Evolutionary conservation across 2,797 vertebrate species (phyloP).

Genomic region (Gadopsis marmoratus): DNA sequence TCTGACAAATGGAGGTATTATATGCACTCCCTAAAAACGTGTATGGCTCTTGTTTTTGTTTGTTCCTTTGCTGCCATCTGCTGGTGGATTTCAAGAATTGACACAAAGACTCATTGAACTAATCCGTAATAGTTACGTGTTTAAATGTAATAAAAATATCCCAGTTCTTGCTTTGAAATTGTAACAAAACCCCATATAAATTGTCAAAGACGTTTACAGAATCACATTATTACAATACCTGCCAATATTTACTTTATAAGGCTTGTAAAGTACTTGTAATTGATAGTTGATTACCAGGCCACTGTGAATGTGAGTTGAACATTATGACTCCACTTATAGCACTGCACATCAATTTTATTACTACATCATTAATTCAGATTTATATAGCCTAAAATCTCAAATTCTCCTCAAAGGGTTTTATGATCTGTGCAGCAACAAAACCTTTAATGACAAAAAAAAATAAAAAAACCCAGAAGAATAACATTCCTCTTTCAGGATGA

Average conservation of each 20-base stretch:
- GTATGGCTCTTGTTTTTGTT: background rate
- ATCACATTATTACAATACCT: background rate
- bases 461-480: too few species aligned
- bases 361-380: background rate
- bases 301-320: background rate
- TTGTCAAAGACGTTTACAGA: background rate
- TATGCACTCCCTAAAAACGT: background rate
- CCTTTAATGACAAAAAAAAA: background rate
- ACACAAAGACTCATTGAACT: background rate
- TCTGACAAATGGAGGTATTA: background rate
- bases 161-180: background rate
- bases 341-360: background rate
- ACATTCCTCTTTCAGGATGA: too few species aligned
- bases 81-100: slow-evolving; percentile 18
- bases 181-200: background rate
- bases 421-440: too few species aligned
- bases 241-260: background rate
- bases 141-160: background rate
- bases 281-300: background rate
- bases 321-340: background rate
- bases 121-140: too few species aligned
- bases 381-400: background rate
- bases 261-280: background rate
- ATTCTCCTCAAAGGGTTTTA: background rate
- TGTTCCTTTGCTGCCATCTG: slow-evolving; percentile 56